Conservation (phyloP, 2,888 invertebrate genomes). For the Mesochorus sp. region DNA sequence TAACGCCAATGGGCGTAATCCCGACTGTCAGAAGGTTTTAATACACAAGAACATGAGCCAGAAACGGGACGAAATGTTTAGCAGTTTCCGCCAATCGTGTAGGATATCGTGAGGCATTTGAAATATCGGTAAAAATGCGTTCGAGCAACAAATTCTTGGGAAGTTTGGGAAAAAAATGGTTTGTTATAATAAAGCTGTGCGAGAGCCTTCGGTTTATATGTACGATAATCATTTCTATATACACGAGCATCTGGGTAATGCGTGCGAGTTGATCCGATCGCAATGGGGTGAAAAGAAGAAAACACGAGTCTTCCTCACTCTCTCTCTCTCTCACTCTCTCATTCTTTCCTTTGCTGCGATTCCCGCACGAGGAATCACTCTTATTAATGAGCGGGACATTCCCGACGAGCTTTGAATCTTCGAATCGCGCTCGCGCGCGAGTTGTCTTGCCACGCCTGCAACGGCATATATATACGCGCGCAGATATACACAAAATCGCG, state of each 20-base stretch:
- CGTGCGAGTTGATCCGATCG: conserved; percentile 53
- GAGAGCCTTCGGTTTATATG: conserved; percentile 31
- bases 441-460: conserved; percentile 48
- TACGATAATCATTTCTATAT: conserved; percentile 40
- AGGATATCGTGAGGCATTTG: conserved; percentile 61
- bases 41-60: too few relatives aligned
- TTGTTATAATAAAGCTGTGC: neutral
- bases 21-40: too few relatives aligned
- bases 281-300: conserved; percentile 56
- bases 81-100: too few relatives aligned
- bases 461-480: conserved; percentile 6
- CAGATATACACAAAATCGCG: conserved; percentile 5
- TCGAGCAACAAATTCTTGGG: conserved; percentile 73
- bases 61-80: too few relatives aligned
- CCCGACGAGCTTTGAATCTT: conserved; percentile 75
- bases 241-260: conserved; percentile 56
- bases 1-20: too few relatives aligned
- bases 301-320: conserved; percentile 30
- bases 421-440: conserved; percentile 59
- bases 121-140: conserved; percentile 79
- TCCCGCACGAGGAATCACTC: conserved; percentile 67
- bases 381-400: conserved; percentile 81
- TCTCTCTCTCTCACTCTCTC: conserved; percentile 34
- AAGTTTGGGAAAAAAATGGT: conserved; percentile 70
- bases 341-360: conserved; percentile 46